These are phyloP conservation scores for Harpagifer antarcticus DNA, from an alignment of 2,797 vertebrate species.

Conservation along the genomic window DNA sequence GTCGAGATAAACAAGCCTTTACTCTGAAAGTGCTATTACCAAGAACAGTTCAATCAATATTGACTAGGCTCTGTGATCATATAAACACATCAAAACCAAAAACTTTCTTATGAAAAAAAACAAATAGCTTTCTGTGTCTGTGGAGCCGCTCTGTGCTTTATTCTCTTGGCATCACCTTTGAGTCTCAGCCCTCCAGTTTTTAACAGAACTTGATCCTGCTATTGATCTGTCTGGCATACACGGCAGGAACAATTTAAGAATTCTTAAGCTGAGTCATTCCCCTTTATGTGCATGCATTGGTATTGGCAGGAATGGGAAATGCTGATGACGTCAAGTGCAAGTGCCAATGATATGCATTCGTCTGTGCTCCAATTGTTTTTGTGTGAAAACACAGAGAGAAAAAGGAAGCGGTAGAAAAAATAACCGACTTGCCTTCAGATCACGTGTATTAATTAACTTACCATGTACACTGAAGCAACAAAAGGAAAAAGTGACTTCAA, in stretches of 20 bases:
- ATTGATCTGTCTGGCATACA: constrained; percentile 62
- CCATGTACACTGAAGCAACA: constrained; percentile 18
- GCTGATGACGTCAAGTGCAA: constrained; percentile 57
- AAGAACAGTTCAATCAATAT: constrained; percentile 25
- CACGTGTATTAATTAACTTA: constrained; percentile 39
- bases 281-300: constrained; percentile 56
- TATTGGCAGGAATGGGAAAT: constrained; percentile 52
- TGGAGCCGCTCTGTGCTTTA: constrained; percentile 40
- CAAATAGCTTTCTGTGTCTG: constrained; percentile 27
- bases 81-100: constrained; percentile 41
- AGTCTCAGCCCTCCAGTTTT: constrained; percentile 33
- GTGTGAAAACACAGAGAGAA: constrained; percentile 21
- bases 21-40: constrained; percentile 12
- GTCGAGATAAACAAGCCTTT: constrained; percentile 4
- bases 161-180: constrained; percentile 50
- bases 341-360: constrained; percentile 44
- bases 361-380: constrained; percentile 28
- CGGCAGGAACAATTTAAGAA: constrained; percentile 43
- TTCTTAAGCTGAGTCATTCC: constrained; percentile 61
- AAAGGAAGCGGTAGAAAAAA: neutral
- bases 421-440: constrained; percentile 22
- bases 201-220: constrained; percentile 51
- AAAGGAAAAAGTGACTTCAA: constrained; percentile 8
- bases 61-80: constrained; percentile 18
- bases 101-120: constrained; percentile 33